A percentile compares a stretch with the other conserved stretches of the same genome.
Evolutionary conservation across 1,140 invertebrate species (phyloP).

Genomic region (Saxidomus purpurata): DNA sequence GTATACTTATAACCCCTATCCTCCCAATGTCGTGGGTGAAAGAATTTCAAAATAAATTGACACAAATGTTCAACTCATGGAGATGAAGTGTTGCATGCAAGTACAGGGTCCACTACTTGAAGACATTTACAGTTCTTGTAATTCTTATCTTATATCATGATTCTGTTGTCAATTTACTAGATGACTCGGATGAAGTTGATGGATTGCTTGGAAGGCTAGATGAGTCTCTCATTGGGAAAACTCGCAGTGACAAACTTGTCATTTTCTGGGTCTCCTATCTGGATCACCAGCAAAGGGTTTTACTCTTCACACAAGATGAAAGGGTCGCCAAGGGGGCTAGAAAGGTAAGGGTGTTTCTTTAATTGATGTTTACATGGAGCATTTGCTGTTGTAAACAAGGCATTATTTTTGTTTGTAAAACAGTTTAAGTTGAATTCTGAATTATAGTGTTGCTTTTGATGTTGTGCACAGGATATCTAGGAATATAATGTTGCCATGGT

Average conservation of each 20-base stretch:
- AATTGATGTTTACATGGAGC: background rate
- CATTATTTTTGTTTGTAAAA: too few species aligned
- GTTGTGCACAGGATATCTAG: background rate
- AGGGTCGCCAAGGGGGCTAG: conserved; percentile 90
- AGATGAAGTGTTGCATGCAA: too few species aligned
- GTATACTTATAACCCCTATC: too few species aligned
- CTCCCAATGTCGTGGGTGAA: too few species aligned
- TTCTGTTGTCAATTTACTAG: too few species aligned
- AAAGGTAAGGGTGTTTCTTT: conserved; percentile 76
- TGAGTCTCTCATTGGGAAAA: conserved; percentile 75
- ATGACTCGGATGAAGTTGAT: conserved; percentile 85
- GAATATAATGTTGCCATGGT: background rate
- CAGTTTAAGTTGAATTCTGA: too few species aligned
- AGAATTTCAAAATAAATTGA: too few species aligned
- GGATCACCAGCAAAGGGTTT: conserved; percentile 91
- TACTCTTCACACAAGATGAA: conserved; percentile 94
- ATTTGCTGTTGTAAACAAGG: background rate
- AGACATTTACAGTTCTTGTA: too few species aligned
- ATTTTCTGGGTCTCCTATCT: conserved; percentile 95
- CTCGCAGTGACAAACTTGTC: conserved; percentile 88
- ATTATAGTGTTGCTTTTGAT: too few species aligned
- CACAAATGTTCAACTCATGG: too few species aligned
- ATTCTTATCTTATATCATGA: too few species aligned
- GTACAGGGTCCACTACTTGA: too few species aligned
- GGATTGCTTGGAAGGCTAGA: conserved; percentile 66